Evolutionary conservation across 2,888 invertebrate species (phyloP), one percentile per base, ranked within the genome.

Genomic region (Nipponacmea schrenckii): DNA sequence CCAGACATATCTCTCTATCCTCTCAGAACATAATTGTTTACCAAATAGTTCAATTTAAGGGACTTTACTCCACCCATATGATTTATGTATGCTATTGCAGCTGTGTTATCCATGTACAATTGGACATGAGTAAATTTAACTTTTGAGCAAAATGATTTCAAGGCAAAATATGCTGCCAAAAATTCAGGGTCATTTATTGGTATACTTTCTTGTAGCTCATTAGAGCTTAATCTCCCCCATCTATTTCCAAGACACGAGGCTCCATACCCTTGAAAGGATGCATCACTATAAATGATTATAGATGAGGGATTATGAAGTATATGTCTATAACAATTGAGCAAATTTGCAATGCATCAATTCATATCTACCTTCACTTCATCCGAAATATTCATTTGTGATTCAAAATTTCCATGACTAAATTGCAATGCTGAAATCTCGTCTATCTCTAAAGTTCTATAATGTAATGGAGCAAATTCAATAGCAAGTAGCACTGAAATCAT

Each of bases 31-130:
- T 48, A 48, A 48, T 48, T 48, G 48, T 48, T 48, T 48, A 15
- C 48, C 48, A 48, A 48, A 15, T 48, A n/a, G 24, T 56, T 56
- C 10, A n/a, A 56, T 8, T 20, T n/a, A 12, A 20, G 14, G 10
- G 56, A 56, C 24, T 56, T 56, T 14, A 24, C 24, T 56, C 56
- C 56, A 56, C 56, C 20, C 56, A 56, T 15, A 56, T 56, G 56
- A 56, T 56, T 56, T 15, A 56, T 56, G n/a, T 56, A 20, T n/a
- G 56, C n/a, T 56, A 56, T 56, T 56, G 56, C 20, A 20, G 56
- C 24, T 10, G 56, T 56, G 24, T n/a, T 56, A 24, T 56, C 56
- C 24, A 56, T 20, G n/a, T 56, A 10, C 56, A 56, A 56, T 12
- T 56, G 56, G 12, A 56, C 56, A 56, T 56, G 56, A n/a, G 24